phyloP scores from a whole-genome alignment of 2,797 vertebrate species.

The Alosa sapidissima region DNA sequence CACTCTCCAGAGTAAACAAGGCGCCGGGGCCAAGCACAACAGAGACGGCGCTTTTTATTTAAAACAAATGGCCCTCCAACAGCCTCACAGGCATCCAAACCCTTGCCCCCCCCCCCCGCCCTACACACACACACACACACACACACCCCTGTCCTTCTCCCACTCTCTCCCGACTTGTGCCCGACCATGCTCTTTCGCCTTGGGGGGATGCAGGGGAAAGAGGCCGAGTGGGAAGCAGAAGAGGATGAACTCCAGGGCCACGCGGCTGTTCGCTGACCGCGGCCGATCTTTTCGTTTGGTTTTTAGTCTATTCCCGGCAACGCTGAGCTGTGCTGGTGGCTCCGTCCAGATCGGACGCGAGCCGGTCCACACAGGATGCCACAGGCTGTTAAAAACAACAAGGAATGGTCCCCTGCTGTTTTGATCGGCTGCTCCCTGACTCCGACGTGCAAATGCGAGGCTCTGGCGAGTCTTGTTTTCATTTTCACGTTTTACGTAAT shows the following conservation, averaged over 20 bases:
- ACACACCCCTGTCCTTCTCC: neutral
- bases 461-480: slow-evolving; percentile 58
- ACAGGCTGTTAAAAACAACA: neutral
- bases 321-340: neutral
- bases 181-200: neutral
- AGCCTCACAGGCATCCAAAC: slow-evolving; percentile 36
- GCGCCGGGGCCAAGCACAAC: slow-evolving; percentile 36
- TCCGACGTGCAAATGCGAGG: slow-evolving; percentile 1
- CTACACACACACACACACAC: neutral
- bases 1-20: slow-evolving; percentile 41
- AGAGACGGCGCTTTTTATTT: slow-evolving; percentile 36
- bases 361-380: no score
- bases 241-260: neutral
- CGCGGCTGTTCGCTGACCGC: neutral
- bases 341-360: no score
- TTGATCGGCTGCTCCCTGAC: slow-evolving; percentile 5
- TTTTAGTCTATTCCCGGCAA: neutral
- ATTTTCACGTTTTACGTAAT: slow-evolving; percentile 65
- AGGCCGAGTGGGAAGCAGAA: neutral
- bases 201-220: no score
- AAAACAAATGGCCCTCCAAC: slow-evolving; percentile 40
- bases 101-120: slow-evolving; percentile 23
- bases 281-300: neutral
- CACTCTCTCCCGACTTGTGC: neutral
- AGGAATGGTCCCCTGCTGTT: neutral